Conservation (phyloP, 2,888 invertebrate species). For the Cataglyphis livida region DNA sequence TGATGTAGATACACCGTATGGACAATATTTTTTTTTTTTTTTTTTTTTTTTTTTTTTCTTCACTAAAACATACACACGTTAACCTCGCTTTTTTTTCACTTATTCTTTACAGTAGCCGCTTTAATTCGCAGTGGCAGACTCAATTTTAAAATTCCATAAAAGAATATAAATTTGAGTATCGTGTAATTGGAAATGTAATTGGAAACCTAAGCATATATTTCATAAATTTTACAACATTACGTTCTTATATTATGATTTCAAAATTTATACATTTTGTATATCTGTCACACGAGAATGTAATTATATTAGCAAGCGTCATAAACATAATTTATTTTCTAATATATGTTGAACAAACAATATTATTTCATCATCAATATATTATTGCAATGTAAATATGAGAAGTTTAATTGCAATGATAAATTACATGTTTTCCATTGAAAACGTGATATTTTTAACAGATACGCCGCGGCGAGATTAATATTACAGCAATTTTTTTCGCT, state of each 20-base stretch:
- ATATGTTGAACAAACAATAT: neutral
- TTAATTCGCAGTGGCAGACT: neutral
- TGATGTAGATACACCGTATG: constrained; percentile 5
- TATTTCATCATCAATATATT: neutral
- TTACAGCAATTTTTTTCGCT: constrained; percentile 30
- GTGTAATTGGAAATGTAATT: neutral
- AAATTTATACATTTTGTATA: constrained; percentile 8
- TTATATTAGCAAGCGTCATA: neutral
- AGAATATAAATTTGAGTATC: neutral
- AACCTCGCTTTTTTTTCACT: neutral
- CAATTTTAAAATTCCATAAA: neutral
- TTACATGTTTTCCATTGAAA: constrained; percentile 27
- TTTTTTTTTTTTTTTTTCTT: too few relatives aligned
- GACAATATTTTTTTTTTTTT: neutral
- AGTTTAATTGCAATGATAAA: constrained; percentile 6
- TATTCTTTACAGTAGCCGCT: neutral
- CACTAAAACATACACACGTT: too few relatives aligned
- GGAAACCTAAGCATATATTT: neutral
- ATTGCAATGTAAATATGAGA: constrained; percentile 17
- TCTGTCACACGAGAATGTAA: neutral
- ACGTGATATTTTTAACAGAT: constrained; percentile 37
- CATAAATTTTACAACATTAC: neutral
- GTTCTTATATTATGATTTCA: neutral
- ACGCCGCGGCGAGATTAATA: constrained; percentile 35
- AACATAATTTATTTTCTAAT: constrained; percentile 28